phyloP scores from a whole-genome alignment of 2,797 vertebrate genomes.

The Mastacembelus armatus region DNA sequence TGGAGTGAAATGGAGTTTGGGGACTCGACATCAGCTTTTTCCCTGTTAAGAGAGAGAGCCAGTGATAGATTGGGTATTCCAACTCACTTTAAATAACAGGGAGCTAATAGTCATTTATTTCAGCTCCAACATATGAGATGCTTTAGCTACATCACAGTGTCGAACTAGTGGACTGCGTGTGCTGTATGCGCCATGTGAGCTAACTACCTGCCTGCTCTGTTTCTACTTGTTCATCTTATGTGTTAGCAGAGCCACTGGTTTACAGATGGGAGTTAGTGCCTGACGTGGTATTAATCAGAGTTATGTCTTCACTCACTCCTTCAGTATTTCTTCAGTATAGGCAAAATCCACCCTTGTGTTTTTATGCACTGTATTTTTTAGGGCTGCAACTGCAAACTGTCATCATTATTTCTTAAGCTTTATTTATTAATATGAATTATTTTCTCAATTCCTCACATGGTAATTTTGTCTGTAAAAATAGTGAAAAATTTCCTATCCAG shows the following conservation, averaged over 20 bases:
- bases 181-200: slow-evolving; percentile 5
- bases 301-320: not conserved
- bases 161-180: not conserved
- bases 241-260: slow-evolving; percentile 16
- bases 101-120: slow-evolving; percentile 8
- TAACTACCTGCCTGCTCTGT: slow-evolving; percentile 42
- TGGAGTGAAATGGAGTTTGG: slow-evolving; percentile 48
- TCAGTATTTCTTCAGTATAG: not conserved
- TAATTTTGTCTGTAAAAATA: no score
- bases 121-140: not conserved
- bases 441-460: not conserved
- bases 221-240: slow-evolving; percentile 36
- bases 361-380: not conserved
- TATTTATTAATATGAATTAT: not conserved
- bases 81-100: slow-evolving; percentile 25
- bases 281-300: not conserved
- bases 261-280: slow-evolving; percentile 29
- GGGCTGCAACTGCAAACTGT: not conserved
- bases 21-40: slow-evolving; percentile 28
- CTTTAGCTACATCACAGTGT: not conserved
- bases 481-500: no score
- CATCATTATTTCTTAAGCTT: no score
- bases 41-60: slow-evolving; percentile 7
- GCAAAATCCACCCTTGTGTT: not conserved
- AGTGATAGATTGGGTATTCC: slow-evolving; percentile 45